Percentiles rank a stretch among this genome's conserved stretches.
Conservation (phyloP, 2,888 invertebrate species). For the Drosophila melanosoma region DNA sequence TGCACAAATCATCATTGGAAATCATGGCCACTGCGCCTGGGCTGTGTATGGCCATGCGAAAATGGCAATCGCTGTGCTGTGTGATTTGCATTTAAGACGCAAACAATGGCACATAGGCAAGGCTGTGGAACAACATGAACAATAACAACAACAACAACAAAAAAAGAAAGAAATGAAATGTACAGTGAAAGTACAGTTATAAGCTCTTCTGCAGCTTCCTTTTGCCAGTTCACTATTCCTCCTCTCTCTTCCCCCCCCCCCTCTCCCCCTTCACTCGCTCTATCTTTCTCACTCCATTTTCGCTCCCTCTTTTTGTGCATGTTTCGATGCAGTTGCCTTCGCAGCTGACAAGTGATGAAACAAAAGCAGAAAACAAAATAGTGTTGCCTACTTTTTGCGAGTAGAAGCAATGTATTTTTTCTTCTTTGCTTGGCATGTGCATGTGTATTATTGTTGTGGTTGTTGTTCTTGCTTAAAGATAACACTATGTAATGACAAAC, state of each 20-base stretch:
- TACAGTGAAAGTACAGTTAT: constrained; percentile 11
- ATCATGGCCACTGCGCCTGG: neutral
- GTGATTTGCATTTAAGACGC: constrained; percentile 44
- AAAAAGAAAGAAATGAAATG: neutral
- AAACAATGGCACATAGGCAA: constrained; percentile 23
- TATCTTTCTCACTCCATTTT: neutral
- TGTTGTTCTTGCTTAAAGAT: constrained; percentile 44
- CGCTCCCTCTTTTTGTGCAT: neutral
- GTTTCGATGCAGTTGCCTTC: constrained; percentile 1
- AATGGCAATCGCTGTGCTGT: constrained; percentile 18
- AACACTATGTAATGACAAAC: constrained; percentile 72
- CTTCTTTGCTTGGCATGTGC: neutral
- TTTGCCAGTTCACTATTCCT: neutral
- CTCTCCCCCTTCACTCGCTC: too few relatives aligned
- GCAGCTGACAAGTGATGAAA: constrained; percentile 19
- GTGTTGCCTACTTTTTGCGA: constrained; percentile 59
- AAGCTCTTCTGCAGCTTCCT: constrained; percentile 6
- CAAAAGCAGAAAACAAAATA: constrained; percentile 24
- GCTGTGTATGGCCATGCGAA: neutral
- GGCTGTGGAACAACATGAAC: constrained; percentile 17
- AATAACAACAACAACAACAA: neutral
- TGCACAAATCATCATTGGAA: neutral
- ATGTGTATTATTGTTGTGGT: constrained; percentile 6
- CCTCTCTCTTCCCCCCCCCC: neutral
- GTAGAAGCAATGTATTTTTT: constrained; percentile 17